phyloP scores from a whole-genome alignment of 2,888 invertebrate species.

The Blastobasis lacticolella region DNA sequence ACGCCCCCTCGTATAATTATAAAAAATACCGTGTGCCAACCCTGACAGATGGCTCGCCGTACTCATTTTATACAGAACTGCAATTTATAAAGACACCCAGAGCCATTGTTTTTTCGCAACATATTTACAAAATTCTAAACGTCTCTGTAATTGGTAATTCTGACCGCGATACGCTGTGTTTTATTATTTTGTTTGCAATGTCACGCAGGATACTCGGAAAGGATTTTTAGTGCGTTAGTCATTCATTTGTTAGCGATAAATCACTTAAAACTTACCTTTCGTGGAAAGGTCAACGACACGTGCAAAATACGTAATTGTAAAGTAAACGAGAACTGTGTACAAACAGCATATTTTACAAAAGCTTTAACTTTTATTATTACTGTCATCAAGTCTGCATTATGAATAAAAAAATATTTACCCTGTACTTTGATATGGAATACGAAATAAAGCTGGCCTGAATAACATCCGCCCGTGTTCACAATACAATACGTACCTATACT shows the following conservation, averaged over 20 bases:
- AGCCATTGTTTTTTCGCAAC: conserved; percentile 53
- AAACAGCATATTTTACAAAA: too few relatives aligned
- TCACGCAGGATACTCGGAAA: conserved; percentile 61
- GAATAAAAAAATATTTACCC: too few relatives aligned
- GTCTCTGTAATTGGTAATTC: conserved; percentile 51
- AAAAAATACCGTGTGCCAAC: conserved; percentile 47
- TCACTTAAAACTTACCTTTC: conserved; percentile 23
- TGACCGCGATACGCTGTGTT: conserved; percentile 32
- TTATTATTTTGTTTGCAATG: conserved; percentile 59
- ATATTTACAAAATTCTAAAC: conserved; percentile 50
- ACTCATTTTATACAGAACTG: conserved; percentile 41
- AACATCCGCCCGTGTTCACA: too few relatives aligned
- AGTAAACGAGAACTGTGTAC: too few relatives aligned
- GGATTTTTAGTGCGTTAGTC: conserved; percentile 61
- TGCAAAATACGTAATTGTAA: not conserved
- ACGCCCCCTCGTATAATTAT: conserved; percentile 51
- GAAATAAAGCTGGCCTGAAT: too few relatives aligned
- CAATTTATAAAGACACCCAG: conserved; percentile 53
- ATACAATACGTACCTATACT: too few relatives aligned
- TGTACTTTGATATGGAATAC: too few relatives aligned
- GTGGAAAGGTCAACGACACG: conserved; percentile 21
- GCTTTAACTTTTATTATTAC: too few relatives aligned
- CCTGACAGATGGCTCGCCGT: conserved; percentile 53
- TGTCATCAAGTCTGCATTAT: too few relatives aligned
- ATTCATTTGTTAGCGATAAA: conserved; percentile 23